These are phyloP conservation scores for Paedocypris sp. DNA, from an alignment of 2,113 vertebrate genomes.

Conservation along the genomic window DNA sequence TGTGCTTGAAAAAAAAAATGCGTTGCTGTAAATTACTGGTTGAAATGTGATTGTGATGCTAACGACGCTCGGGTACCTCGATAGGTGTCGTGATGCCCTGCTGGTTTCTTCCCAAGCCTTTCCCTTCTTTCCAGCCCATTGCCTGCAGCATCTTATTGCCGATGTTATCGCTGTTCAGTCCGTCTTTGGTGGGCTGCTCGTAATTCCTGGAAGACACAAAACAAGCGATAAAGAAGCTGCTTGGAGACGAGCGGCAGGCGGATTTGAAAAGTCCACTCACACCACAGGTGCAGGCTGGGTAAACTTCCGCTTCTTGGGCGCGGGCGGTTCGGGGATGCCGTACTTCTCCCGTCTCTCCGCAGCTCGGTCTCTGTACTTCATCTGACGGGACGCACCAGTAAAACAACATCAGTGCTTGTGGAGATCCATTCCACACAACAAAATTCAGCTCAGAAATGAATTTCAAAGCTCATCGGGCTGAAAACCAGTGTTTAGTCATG, in stretches of 20 bases:
- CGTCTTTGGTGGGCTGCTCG: slow-evolving; percentile 95
- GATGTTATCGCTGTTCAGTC: slow-evolving; percentile 93
- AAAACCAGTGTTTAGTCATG: too few species aligned
- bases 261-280: too few species aligned
- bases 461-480: too few species aligned
- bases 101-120: slow-evolving; percentile 88
- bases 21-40: too few species aligned
- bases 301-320: slow-evolving; percentile 91
- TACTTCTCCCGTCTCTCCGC: slow-evolving; percentile 96
- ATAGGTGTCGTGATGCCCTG: slow-evolving; percentile 96
- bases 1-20: too few species aligned
- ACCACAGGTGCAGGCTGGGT: slow-evolving; percentile 72
- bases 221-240: too few species aligned
- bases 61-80: too few species aligned
- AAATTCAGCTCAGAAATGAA: too few species aligned
- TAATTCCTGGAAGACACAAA: slow-evolving; percentile 70
- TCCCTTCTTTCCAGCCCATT: slow-evolving; percentile 98
- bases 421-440: too few species aligned
- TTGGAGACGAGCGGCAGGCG: too few species aligned
- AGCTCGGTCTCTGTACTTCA: slow-evolving; percentile 94
- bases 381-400: slow-evolving; percentile 47
- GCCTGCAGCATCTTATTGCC: slow-evolving; percentile 99
- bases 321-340: slow-evolving; percentile 90
- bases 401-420: too few species aligned
- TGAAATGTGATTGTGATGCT: too few species aligned